These are phyloP conservation scores for Protonibea diacanthus DNA, from an alignment of 2,797 vertebrate species.

Conservation along the genomic window DNA sequence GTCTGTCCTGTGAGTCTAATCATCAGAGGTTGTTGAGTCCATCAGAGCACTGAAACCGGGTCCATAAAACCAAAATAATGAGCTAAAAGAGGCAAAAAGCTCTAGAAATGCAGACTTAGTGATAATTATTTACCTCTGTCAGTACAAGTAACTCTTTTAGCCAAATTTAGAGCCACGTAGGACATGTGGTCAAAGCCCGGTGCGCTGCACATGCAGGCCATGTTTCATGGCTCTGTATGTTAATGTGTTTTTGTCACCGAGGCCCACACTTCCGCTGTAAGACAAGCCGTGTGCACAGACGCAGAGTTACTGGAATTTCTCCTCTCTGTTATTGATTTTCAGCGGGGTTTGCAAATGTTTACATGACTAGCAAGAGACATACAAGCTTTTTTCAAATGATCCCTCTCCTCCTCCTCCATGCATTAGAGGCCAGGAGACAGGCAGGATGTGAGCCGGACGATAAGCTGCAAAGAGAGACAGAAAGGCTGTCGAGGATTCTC, in stretches of 20 bases:
- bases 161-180: background rate
- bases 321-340: slow-evolving; percentile 80
- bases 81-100: too few relatives aligned
- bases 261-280: slow-evolving; percentile 56
- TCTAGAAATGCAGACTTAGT: too few relatives aligned
- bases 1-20: too few relatives aligned
- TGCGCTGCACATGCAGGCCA: background rate
- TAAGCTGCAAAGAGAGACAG: slow-evolving; percentile 59
- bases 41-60: too few relatives aligned
- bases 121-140: too few relatives aligned
- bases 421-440: slow-evolving; percentile 74
- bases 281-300: slow-evolving; percentile 57
- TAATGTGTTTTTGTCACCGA: slow-evolving; percentile 28
- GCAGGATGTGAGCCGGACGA: slow-evolving; percentile 64
- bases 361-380: slow-evolving; percentile 68
- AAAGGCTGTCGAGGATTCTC: slow-evolving; percentile 45
- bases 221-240: slow-evolving; percentile 24
- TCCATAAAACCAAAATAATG: too few relatives aligned
- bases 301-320: slow-evolving; percentile 80
- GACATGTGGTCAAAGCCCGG: background rate
- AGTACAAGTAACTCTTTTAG: background rate
- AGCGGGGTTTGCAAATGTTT: slow-evolving; percentile 65
- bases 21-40: too few relatives aligned
- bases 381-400: slow-evolving; percentile 61
- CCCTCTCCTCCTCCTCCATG: slow-evolving; percentile 21